phyloP scores from a whole-genome alignment of 2,797 vertebrate genomes.

The Thaleichthys pacificus region DNA sequence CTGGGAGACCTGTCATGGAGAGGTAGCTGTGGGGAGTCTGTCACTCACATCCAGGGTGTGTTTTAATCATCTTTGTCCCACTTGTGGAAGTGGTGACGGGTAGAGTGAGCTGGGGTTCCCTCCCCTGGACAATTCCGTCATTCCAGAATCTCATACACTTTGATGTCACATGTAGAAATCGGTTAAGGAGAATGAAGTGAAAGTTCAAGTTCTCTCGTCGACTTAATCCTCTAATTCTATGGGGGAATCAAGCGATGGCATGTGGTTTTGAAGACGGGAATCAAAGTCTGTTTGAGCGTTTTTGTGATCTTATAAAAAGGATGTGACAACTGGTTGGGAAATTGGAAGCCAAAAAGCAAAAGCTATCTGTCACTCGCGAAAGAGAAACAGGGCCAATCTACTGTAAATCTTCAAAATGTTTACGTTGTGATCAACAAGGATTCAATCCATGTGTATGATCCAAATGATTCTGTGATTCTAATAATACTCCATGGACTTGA shows the following conservation, averaged over 20 bases:
- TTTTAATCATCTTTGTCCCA: constrained; percentile 81
- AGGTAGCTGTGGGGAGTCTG: constrained; percentile 73
- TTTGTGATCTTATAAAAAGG: constrained; percentile 65
- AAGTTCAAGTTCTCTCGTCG: constrained; percentile 66
- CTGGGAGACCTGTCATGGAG: constrained; percentile 73
- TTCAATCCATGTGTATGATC: constrained; percentile 70
- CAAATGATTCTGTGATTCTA: constrained; percentile 72
- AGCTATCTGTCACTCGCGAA: constrained; percentile 67
- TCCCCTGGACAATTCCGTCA: constrained; percentile 77
- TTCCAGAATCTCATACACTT: constrained; percentile 62
- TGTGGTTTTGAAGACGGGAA: constrained; percentile 61
- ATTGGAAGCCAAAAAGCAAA: constrained; percentile 72
- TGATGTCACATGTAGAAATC: constrained; percentile 72
- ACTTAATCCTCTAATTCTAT: constrained; percentile 71
- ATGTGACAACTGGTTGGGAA: constrained; percentile 71
- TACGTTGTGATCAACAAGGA: constrained; percentile 71
- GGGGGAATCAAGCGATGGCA: constrained; percentile 70
- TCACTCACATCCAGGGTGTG: constrained; percentile 75
- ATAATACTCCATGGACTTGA: constrained; percentile 65
- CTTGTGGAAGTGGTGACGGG: constrained; percentile 74
- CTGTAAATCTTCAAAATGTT: constrained; percentile 67
- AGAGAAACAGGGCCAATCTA: constrained; percentile 72
- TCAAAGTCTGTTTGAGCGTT: constrained; percentile 67
- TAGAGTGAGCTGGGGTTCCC: constrained; percentile 72
- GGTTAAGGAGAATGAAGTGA: constrained; percentile 71